These are phyloP conservation scores for Syngnathus rostellatus DNA, from an alignment of 2,797 vertebrate species.

Conservation along the genomic window DNA sequence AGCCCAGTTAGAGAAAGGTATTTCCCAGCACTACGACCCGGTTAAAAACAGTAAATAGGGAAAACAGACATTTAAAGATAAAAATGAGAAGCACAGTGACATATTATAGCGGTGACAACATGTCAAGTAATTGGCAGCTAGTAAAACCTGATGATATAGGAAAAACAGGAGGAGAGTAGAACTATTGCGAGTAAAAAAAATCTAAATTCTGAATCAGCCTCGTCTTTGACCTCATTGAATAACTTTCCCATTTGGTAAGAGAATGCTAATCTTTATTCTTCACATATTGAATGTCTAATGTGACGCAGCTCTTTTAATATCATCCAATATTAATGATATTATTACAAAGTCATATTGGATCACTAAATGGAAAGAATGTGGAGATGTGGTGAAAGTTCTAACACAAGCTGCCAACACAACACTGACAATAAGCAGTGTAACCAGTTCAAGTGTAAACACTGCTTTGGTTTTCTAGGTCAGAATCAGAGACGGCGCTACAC, in stretches of 20 bases:
- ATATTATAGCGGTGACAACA: conserved; percentile 6
- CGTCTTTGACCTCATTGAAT: conserved; percentile 3
- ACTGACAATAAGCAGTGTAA: conserved; percentile 30
- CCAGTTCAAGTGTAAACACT: conserved; percentile 27
- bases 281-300: not conserved
- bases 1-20: not conserved
- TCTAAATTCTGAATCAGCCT: not conserved
- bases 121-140: conserved; percentile 9
- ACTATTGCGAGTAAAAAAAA: not conserved
- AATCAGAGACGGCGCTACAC: not conserved
- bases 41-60: not conserved
- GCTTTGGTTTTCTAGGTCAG: conserved; percentile 46
- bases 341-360: not conserved
- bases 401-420: conserved; percentile 13
- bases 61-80: conserved; percentile 6
- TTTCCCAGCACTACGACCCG: conserved; percentile 3
- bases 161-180: not conserved
- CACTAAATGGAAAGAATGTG: not conserved
- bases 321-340: not conserved
- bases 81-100: conserved; percentile 1
- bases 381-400: not conserved
- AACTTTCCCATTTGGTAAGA: conserved; percentile 3
- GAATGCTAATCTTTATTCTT: conserved; percentile 11
- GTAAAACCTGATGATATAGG: not conserved
- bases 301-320: conserved; percentile 1